Base-by-base conservation (phyloP, 2,888 invertebrate species). In the Iphiclides podalirius region DNA sequence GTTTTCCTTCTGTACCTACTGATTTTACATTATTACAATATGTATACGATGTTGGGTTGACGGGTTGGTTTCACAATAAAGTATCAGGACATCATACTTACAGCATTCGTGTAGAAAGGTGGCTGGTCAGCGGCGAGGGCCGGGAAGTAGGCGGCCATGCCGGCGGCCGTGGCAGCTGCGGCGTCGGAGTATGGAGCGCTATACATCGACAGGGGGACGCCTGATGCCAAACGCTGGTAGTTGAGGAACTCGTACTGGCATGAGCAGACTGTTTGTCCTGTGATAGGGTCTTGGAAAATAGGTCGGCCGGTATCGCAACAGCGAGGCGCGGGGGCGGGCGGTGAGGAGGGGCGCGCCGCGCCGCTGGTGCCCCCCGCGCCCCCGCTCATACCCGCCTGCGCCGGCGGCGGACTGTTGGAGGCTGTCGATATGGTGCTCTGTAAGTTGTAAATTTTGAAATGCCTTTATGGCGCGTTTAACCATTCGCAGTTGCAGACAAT, bases 251-350 rank as follows among this genome's bases (percentile, higher is more conserved):
- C 96, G 88, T 96, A 96, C 82, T 96, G 96, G 84, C 96, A 96
- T 67, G 96, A 96, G 89, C 96, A 96, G 57, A 96, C 93, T 48
- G 94, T 95, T 83, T 96, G 95, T 47, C 96, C 96, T 62, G 95
- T 95, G 63, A 96, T 91, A 36, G 96, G 96, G 84, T 96, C 96
- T 74, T 95, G 95, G 89, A 95, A 96, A 76, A 97, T 93, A 58
- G 96, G 94, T 69, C 97, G 92, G 60, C 97, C 97, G 60, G 96
- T 96, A 90, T 97, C 96, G 90, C 97, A 96, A 90, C 97, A 96
- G 67, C 96, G 86, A 55, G 91, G 86, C 60, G 91, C 88, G 48
- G 91, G 76, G 52, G 91, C 84, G 47, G 89, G 78, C n/a, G n/a
- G n/a, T n/a, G n/a, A n/a, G 73, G 90, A 78, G 45, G 92, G 79